Evolutionary conservation across 2,888 invertebrate species (phyloP).

Genomic region (Peribatodes rhomboidaria): DNA sequence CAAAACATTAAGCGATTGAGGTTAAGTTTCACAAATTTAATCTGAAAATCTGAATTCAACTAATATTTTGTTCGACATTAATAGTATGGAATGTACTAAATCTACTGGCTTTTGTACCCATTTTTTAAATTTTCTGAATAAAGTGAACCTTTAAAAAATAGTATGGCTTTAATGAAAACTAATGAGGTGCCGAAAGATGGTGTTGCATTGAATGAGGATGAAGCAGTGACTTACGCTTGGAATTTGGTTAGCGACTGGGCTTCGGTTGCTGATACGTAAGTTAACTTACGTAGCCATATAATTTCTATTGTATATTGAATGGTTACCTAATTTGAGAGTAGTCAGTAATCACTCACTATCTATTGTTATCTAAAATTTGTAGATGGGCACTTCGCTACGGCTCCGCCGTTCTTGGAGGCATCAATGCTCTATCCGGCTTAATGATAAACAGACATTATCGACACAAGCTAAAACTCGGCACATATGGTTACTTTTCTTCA

Average conservation of each 20-base stretch:
- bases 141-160: background rate
- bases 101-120: background rate
- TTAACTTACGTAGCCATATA: constrained; percentile 30
- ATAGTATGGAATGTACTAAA: constrained; percentile 3
- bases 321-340: no score
- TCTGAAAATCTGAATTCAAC: no score
- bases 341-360: no score
- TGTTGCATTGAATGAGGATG: constrained; percentile 81
- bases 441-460: constrained; percentile 89
- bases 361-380: constrained; percentile 38
- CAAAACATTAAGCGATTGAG: no score
- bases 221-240: constrained; percentile 88
- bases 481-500: constrained; percentile 86
- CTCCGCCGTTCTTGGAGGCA: constrained; percentile 77
- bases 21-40: background rate
- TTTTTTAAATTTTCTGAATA: constrained; percentile 3
- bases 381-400: constrained; percentile 85
- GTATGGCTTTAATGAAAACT: constrained; percentile 87
- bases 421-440: constrained; percentile 84
- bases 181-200: constrained; percentile 87
- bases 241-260: constrained; percentile 87
- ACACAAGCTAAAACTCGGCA: constrained; percentile 85
- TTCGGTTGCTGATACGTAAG: constrained; percentile 87
- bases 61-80: no score
- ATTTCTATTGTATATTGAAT: no score